Evolutionary conservation across 30 jellyfish, hydroid and myxozoan species (phyloP).

Genomic region (Rhopilema esculentum): DNA sequence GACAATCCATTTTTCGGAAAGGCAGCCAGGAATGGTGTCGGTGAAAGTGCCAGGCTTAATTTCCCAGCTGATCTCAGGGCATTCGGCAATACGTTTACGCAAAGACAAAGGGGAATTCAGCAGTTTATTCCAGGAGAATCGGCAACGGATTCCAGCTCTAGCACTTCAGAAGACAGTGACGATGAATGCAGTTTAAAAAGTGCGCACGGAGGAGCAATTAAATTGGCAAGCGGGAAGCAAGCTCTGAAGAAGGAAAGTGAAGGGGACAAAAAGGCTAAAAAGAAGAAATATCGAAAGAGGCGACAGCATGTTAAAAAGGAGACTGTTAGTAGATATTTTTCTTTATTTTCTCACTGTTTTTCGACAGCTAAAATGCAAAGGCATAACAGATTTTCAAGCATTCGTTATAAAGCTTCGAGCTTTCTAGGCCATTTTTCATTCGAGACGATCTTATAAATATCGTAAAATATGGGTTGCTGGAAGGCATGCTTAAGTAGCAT

Average conservation of each 20-base stretch:
- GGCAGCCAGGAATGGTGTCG: neutral
- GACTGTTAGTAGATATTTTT: neutral
- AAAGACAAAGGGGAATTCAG: neutral
- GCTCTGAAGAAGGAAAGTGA: neutral
- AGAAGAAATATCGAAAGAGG: neutral
- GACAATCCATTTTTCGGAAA: too few relatives aligned
- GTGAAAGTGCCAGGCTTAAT: constrained; percentile 5
- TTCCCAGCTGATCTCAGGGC: too few relatives aligned
- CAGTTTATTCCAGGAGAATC: neutral
- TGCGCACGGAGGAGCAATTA: constrained; percentile 40
- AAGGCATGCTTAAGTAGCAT: too few relatives aligned
- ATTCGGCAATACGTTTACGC: too few relatives aligned
- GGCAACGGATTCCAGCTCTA: neutral
- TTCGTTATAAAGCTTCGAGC: too few relatives aligned
- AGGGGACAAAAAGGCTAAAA: neutral
- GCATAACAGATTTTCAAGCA: too few relatives aligned
- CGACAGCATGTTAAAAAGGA: neutral
- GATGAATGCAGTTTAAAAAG: constrained; percentile 8
- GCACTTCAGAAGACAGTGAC: constrained; percentile 14
- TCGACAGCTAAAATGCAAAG: too few relatives aligned
- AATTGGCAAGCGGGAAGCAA: neutral
- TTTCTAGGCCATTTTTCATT: too few relatives aligned
- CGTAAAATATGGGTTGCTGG: too few relatives aligned
- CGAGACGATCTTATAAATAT: too few relatives aligned
- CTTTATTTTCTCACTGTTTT: too few relatives aligned